These are phyloP conservation scores for Cordilura impudica DNA, from an alignment of 2,888 invertebrate genomes.

Conservation along the genomic window DNA sequence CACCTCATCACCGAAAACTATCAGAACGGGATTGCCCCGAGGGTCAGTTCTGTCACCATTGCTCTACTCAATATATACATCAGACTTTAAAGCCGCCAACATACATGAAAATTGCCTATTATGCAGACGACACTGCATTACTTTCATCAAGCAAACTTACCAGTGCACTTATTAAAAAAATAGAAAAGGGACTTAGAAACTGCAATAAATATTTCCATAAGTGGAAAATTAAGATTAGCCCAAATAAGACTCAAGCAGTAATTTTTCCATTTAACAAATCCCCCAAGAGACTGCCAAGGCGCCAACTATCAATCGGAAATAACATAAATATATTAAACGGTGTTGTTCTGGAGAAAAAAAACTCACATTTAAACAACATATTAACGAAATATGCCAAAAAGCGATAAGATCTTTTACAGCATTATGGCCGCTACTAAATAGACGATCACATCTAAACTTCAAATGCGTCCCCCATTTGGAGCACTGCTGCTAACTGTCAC, in stretches of 20 bases:
- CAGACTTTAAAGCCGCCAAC: not conserved
- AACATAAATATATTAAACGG: conserved; percentile 9
- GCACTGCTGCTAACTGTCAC: no score
- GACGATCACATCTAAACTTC: no score
- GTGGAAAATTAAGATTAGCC: no score
- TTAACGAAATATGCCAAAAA: no score
- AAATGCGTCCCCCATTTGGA: no score
- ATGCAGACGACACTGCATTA: conserved; percentile 6
- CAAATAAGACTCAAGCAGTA: no score
- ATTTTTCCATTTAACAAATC: no score
- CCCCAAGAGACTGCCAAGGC: no score
- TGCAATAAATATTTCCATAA: no score
- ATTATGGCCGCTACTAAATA: not conserved
- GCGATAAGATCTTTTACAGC: conserved; percentile 2
- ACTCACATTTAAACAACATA: not conserved
- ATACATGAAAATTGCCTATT: not conserved
- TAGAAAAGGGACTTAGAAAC: no score
- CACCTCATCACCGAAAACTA: not conserved
- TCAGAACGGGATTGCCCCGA: not conserved
- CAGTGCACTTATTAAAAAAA: no score
- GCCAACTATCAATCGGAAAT: not conserved
- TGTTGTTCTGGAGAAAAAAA: conserved; percentile 14
- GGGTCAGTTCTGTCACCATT: conserved; percentile 19
- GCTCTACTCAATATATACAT: conserved; percentile 2
- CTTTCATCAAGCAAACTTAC: no score